Evolutionary conservation across 2,113 vertebrate species (phyloP), one percentile per base, ranked within the genome.

Genomic region (Chiloscyllium plagiosum): DNA sequence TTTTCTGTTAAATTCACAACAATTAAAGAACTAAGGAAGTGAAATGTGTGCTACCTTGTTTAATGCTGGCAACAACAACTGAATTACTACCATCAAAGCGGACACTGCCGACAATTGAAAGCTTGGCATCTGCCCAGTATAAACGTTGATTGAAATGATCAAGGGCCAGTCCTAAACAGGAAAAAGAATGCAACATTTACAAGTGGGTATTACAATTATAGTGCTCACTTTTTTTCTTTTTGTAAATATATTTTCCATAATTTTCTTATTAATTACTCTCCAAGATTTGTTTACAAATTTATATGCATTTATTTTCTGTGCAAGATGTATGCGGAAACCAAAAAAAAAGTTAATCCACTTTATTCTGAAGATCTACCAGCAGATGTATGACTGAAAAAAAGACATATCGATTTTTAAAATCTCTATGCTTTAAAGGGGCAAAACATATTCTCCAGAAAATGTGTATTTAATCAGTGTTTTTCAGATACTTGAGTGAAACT

Each of bases 81-180:
- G 98, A 97, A 96, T 98, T 97, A 0, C 99, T 99, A 1, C 99
- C 99, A 96, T 99, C 99, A 68, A 99, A 98, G 80, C 98, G 97
- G 96, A 99, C 97, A 52, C 99, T 99, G 78, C 99, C 99, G 96
- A 99, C 99, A 70, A 98, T 96, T 3, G 99, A 99, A 13, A 99
- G 98, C 96, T 99, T 99, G 85, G 99, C 98, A 97, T 99, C 99
- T 89, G 99, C 99, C 99, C 99, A 99, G 96, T 99, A 99, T 96
- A 99, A 97, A 68, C 99, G 98, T 61, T 99, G 99, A 97, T 98
- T 98, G 96, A 99, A 99, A 96, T 98, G 98, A 98, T 99, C 99
- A 96, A 99, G 98, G 10, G 98, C 98, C 69, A 99, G 97, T 96
- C 99, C 99, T 99, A 96, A 96, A 96, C 96, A 96, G 96, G 96